These are phyloP conservation scores for human (Homo sapiens) DNA, from an alignment of 2,113 vertebrate species.

Conservation along the genomic window GRCh38 chr3:77021001-77021500, in stretches of 20 bases:
- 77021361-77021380: neutral
- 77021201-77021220: no score
- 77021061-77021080: no score
- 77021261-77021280: neutral
- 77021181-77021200: no score
- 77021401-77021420: neutral
- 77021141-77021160: no score
- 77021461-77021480: neutral
- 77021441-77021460: neutral
- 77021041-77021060: no score
- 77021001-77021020: no score
- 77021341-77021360: neutral
- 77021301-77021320: neutral
- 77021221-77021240: neutral
- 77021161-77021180: no score
- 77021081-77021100: no score
- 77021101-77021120: no score
- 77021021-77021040: no score
- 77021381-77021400: neutral
- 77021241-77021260: neutral
- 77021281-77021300: neutral
- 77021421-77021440: neutral
- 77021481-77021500: neutral
- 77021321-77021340: neutral
- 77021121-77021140: no score